These are phyloP conservation scores for Acanthaster planci DNA, from an alignment of 35 echinoderm and acorn worm species.

Conservation along the genomic window DNA sequence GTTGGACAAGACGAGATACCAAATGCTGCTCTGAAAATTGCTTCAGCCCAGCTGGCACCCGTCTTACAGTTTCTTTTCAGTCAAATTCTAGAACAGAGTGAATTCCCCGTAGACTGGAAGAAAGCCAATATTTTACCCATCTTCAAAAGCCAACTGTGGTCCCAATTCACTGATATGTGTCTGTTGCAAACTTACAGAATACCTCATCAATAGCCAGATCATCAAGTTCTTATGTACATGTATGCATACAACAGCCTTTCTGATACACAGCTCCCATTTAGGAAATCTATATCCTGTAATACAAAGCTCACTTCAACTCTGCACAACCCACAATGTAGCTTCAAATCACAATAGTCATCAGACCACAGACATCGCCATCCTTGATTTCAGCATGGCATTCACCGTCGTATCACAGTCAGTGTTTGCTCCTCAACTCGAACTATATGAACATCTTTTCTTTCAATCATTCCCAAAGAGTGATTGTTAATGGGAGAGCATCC, in stretches of 20 bases:
- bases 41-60: constrained; percentile 25
- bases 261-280: constrained; percentile 38
- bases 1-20: constrained; percentile 41
- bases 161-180: constrained; percentile 52
- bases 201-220: constrained; percentile 50
- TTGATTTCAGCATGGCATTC: constrained; percentile 23
- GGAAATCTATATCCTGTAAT: constrained; percentile 37
- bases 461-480: too few species aligned
- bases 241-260: constrained; percentile 45
- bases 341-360: constrained; percentile 7
- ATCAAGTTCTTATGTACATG: constrained; percentile 27
- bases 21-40: constrained; percentile 40
- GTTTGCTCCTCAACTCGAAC: not conserved
- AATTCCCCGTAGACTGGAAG: constrained; percentile 44
- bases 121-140: constrained; percentile 42
- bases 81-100: constrained; percentile 34
- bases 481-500: too few species aligned
- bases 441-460: too few species aligned
- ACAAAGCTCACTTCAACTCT: constrained; percentile 36
- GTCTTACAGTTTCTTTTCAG: constrained; percentile 41
- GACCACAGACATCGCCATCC: constrained; percentile 24
- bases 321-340: constrained; percentile 49
- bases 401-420: constrained; percentile 5
- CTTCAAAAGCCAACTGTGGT: constrained; percentile 50
- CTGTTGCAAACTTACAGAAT: constrained; percentile 55